These are phyloP conservation scores for Fukomys damarensis DNA, from an alignment of 2,113 vertebrate species.

Conservation along the genomic window DNA sequence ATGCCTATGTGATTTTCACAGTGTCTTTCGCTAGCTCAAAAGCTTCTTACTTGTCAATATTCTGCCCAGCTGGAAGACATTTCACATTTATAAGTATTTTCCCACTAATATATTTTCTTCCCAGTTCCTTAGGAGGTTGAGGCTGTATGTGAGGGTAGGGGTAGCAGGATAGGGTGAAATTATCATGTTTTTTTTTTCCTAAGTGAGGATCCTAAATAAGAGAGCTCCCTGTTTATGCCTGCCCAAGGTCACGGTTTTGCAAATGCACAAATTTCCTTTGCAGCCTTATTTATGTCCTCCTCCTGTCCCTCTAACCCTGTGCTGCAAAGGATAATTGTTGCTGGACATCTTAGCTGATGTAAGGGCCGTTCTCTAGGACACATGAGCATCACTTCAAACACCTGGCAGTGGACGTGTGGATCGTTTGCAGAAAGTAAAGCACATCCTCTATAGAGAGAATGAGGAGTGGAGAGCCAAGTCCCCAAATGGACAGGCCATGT, in stretches of 20 bases:
- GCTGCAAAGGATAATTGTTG: background rate
- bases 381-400: background rate
- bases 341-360: background rate
- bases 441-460: background rate
- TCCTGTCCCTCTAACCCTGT: background rate
- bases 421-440: background rate
- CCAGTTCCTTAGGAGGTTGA: background rate
- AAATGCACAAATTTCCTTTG: background rate
- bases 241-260: background rate
- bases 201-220: background rate
- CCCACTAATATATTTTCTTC: background rate
- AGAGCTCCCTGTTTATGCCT: background rate
- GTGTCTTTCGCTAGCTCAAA: background rate
- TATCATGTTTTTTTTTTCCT: constrained; percentile 14
- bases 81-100: background rate
- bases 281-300: background rate
- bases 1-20: background rate
- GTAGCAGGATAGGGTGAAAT: background rate
- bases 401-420: background rate
- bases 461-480: background rate
- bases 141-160: background rate
- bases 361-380: background rate
- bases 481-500: background rate
- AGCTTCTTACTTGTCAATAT: background rate
- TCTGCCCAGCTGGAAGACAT: background rate